These are phyloP conservation scores for Neodiprion pinetum DNA, from an alignment of 1,140 invertebrate genomes.

Conservation along the genomic window DNA sequence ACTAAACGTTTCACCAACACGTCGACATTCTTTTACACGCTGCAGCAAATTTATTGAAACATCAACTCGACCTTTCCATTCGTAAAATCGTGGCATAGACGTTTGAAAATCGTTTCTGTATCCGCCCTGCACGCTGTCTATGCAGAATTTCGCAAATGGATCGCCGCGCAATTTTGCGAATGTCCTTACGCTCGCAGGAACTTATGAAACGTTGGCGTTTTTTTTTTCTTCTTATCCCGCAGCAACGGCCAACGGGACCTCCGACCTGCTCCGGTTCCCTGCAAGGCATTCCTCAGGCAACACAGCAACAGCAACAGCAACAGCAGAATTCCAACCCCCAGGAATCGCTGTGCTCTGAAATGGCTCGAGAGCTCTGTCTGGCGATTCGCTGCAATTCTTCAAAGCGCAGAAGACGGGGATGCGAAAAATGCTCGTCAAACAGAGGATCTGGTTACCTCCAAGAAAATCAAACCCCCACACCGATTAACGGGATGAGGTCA, in stretches of 20 bases:
- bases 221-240: background rate
- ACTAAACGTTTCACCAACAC: conserved; percentile 35
- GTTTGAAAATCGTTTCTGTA: background rate
- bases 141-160: background rate
- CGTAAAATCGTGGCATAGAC: background rate
- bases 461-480: conserved; percentile 56
- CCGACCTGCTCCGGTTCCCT: conserved; percentile 52
- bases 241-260: conserved; percentile 25
- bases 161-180: too few relatives aligned
- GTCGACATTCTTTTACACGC: conserved; percentile 35
- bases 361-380: conserved; percentile 81
- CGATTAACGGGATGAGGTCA: conserved; percentile 57
- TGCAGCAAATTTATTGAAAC: background rate
- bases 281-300: conserved; percentile 54
- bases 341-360: conserved; percentile 83
- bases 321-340: conserved; percentile 51
- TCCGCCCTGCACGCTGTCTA: background rate
- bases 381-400: conserved; percentile 77
- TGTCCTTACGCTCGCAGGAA: too few relatives aligned
- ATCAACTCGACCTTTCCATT: background rate
- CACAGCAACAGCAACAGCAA: conserved; percentile 41
- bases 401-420: conserved; percentile 69
- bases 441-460: conserved; percentile 57
- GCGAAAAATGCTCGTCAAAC: conserved; percentile 70
- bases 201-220: too few relatives aligned